Base-by-base conservation (phyloP, 2,113 vertebrate species). In the Indicator indicator region DNA sequence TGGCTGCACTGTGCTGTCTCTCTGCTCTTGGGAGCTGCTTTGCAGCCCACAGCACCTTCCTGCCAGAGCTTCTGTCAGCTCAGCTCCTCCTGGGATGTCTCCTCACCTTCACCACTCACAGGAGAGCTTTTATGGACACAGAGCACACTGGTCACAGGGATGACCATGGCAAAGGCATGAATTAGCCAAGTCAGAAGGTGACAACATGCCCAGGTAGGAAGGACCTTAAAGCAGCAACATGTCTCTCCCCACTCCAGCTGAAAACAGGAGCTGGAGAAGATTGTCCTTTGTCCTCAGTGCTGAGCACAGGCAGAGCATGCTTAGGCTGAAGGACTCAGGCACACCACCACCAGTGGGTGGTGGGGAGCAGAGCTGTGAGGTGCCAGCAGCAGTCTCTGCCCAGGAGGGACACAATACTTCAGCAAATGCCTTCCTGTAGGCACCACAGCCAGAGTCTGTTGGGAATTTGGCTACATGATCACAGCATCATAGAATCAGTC, bases 341-440 rank as follows among this genome's bases (percentile, higher is more conserved):
- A 1, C 32, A 5, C 15, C 68, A 11, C 6, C 15, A 2, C 5
- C 68, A n/a, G 44, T 1, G 5, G 14, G 19, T 12, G 46, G 19
- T 38, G 54, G 38, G 54, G 54, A 68, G 74, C 54, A 36, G 55
- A 56, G 82, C 38, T 55, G 75, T 5, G 44, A 46, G 46, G 21
- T 26, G 46, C 17, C 46, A 36, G 55, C 24, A 74, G 68, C 60
- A 73, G 24, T 28, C 24, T 42, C 24, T 27, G 13, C 5, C 69
- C 48, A 10, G 64, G 64, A 44, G 16, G 64, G 58, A 52, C 4
- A 10, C 1, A 13, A 18, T 23, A 72, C 46, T 72, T 67, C 0
- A 1, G 44, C 20, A 40, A 8, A 33, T 11, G 26, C 44, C 46
- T 40, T 33, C 38, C n/a, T 8, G 24, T 9, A 13, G 46, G 46